A percentile compares a stretch with the other conserved stretches of the same genome.
phyloP scores from a whole-genome alignment of 1,140 invertebrate species.

The Micrasema longulum region DNA sequence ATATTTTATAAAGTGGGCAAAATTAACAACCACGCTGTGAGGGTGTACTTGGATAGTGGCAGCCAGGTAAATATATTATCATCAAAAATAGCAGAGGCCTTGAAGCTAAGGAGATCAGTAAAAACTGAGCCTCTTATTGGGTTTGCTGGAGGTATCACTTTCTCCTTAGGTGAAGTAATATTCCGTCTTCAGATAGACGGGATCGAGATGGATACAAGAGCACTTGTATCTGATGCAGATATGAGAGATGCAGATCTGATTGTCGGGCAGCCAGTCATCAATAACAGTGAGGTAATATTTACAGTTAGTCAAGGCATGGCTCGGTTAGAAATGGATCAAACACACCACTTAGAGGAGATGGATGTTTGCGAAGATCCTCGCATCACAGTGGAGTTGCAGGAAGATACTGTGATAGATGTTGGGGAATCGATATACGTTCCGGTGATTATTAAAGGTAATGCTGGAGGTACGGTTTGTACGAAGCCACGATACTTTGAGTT shows the following conservation, averaged over 20 bases:
- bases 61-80: conserved; percentile 1
- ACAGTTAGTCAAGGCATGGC: background rate
- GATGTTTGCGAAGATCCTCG: background rate
- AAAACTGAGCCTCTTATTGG: background rate
- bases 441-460: background rate
- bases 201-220: background rate
- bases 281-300: background rate
- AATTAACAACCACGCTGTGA: background rate
- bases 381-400: background rate
- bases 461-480: background rate
- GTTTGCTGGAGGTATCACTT: background rate
- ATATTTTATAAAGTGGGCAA: background rate
- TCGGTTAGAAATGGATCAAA: background rate
- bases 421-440: background rate
- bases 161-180: background rate
- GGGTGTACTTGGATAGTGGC: background rate
- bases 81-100: background rate
- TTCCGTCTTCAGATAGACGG: background rate
- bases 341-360: background rate
- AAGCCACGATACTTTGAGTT: too few species aligned
- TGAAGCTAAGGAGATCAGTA: background rate
- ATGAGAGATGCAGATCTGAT: background rate
- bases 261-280: background rate
- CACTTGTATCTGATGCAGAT: conserved; percentile 6
- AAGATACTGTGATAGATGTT: background rate